Percentiles rank a stretch among this genome's conserved stretches.
These are phyloP conservation scores for Caprella mutica DNA, from an alignment of 2,888 invertebrate species.

Conservation along the genomic window DNA sequence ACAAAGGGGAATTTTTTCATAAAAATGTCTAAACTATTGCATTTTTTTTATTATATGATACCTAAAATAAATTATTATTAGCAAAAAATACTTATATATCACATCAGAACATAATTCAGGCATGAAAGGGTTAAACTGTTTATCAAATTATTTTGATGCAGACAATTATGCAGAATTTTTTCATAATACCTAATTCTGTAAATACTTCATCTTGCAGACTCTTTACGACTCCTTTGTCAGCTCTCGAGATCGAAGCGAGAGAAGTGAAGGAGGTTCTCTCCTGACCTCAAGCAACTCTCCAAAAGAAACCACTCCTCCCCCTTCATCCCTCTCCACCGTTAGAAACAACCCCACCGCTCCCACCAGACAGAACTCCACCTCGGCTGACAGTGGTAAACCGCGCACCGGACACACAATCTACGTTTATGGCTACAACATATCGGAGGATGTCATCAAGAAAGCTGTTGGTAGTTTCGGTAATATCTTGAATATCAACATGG, in stretches of 20 bases:
- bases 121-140: too few relatives aligned
- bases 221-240: slow-evolving; percentile 67
- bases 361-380: not conserved
- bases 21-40: too few relatives aligned
- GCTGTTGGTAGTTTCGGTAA: slow-evolving; percentile 61
- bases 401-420: slow-evolving; percentile 64
- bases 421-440: slow-evolving; percentile 65
- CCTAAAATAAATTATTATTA: too few relatives aligned
- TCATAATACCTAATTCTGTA: too few relatives aligned
- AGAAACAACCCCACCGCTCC: slow-evolving; percentile 9
- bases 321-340: slow-evolving; percentile 51
- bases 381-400: slow-evolving; percentile 12
- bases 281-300: slow-evolving; percentile 21
- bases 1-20: too few relatives aligned
- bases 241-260: slow-evolving; percentile 53
- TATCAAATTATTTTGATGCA: too few relatives aligned
- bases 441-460: slow-evolving; percentile 64
- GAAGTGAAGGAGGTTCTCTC: slow-evolving; percentile 42
- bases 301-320: slow-evolving; percentile 22
- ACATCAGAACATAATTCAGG: too few relatives aligned
- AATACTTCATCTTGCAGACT: slow-evolving; percentile 40
- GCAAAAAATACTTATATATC: too few relatives aligned
- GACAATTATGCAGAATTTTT: too few relatives aligned
- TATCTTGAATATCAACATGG: slow-evolving; percentile 70
- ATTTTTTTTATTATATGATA: too few relatives aligned